Evolutionary conservation across 2,888 invertebrate genomes (phyloP).

Genomic region (Meliscaeva auricollis): DNA sequence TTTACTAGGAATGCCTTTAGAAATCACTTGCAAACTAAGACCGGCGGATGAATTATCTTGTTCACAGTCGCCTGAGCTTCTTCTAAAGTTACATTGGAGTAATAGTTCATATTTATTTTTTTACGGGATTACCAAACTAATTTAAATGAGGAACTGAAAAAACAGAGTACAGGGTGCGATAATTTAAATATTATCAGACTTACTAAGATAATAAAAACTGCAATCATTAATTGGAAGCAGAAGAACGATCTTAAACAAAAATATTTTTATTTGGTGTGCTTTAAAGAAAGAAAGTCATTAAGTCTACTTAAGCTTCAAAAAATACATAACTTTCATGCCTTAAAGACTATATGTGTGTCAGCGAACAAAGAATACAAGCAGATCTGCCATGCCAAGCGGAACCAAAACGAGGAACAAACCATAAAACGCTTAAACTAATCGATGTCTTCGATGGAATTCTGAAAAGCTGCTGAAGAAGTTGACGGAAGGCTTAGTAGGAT

Average conservation of each 20-base stretch:
- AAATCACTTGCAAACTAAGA: no score
- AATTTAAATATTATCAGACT: slow-evolving; percentile 1
- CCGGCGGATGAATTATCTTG: not conserved
- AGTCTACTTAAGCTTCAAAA: not conserved
- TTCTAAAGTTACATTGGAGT: slow-evolving; percentile 21
- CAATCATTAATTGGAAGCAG: not conserved
- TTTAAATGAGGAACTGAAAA: slow-evolving; percentile 4
- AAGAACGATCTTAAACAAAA: not conserved
- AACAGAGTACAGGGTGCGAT: not conserved
- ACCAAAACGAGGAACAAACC: no score
- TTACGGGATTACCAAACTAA: not conserved
- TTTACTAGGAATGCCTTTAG: no score
- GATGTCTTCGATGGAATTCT: no score
- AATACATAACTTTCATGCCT: no score
- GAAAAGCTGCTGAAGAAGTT: not conserved
- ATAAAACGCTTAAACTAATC: no score
- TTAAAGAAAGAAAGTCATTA: slow-evolving; percentile 3
- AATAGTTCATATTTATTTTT: not conserved
- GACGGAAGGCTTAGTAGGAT: not conserved
- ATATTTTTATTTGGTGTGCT: slow-evolving; percentile 12
- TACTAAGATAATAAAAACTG: slow-evolving; percentile 1
- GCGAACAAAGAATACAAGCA: no score
- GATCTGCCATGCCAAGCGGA: no score
- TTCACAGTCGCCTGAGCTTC: not conserved
- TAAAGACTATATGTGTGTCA: no score